These are phyloP conservation scores for Lacerta viridis DNA, from an alignment of 2,797 vertebrate genomes.

Conservation along the genomic window DNA sequence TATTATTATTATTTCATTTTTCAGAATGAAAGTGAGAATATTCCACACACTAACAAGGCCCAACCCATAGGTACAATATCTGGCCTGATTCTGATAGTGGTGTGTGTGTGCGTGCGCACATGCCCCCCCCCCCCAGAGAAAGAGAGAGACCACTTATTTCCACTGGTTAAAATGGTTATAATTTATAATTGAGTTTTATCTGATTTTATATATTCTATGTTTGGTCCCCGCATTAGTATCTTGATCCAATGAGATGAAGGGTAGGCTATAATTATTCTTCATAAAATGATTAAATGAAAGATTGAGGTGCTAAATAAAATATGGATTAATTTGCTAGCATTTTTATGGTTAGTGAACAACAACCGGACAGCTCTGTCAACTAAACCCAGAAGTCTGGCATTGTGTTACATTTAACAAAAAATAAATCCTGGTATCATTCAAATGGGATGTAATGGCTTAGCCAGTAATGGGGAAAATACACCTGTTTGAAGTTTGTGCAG, in stretches of 20 bases:
- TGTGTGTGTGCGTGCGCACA: too few species aligned
- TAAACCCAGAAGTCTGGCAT: background rate
- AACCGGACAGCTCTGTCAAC: background rate
- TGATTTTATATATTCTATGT: too few species aligned
- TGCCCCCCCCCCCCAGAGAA: too few species aligned
- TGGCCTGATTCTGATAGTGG: background rate
- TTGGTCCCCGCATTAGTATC: too few species aligned
- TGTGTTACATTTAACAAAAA: slow-evolving; percentile 25
- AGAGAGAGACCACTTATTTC: too few species aligned
- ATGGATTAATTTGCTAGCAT: too few species aligned
- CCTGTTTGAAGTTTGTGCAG: slow-evolving; percentile 19
- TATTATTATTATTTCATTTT: background rate
- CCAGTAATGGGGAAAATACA: slow-evolving; percentile 46
- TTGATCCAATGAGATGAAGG: too few species aligned
- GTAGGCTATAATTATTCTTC: too few species aligned
- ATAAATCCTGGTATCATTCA: background rate
- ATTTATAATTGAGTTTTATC: too few species aligned
- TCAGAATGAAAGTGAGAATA: background rate
- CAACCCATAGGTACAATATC: background rate
- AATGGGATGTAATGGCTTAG: background rate
- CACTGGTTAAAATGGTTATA: too few species aligned
- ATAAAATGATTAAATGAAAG: too few species aligned
- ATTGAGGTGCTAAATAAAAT: background rate
- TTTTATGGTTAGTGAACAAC: background rate
- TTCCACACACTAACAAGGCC: background rate